These are phyloP conservation scores for Pseudopipra pipra DNA, from an alignment of 2,113 vertebrate genomes.

Conservation along the genomic window DNA sequence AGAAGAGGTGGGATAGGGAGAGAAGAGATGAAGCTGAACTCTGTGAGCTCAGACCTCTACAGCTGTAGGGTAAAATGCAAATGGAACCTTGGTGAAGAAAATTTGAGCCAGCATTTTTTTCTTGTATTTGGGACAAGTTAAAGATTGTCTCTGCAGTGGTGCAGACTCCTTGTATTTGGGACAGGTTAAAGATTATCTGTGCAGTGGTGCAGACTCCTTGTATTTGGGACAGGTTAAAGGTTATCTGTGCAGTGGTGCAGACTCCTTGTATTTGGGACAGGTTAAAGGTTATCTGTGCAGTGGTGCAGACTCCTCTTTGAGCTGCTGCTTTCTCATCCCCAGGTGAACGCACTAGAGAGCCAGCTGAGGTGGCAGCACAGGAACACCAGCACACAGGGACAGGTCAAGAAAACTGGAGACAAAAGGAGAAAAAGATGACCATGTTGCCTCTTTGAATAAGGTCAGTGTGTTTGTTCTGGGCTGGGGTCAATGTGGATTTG, in stretches of 20 bases:
- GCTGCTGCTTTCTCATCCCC: not conserved
- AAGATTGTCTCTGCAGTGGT: too few species aligned
- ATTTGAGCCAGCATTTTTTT: not conserved
- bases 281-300: not conserved
- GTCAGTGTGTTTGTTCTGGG: not conserved
- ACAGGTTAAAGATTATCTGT: not conserved
- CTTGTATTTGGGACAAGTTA: not conserved
- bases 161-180: not conserved
- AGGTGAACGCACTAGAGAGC: slow-evolving; percentile 55
- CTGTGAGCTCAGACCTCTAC: not conserved
- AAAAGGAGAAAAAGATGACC: slow-evolving; percentile 50
- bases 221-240: not conserved
- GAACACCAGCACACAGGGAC: not conserved
- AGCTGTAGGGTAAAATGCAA: not conserved
- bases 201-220: not conserved
- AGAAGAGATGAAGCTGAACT: not conserved
- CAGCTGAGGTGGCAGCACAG: slow-evolving; percentile 54
- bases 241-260: not conserved
- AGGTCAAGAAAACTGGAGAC: not conserved
- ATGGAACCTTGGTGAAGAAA: not conserved
- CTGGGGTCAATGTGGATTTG: not conserved
- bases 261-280: not conserved
- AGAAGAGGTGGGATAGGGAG: not conserved
- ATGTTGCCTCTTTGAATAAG: not conserved
- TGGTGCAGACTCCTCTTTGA: not conserved